Percentiles rank a stretch among this genome's conserved stretches.
phyloP scores from a whole-genome alignment of 2,797 vertebrate genomes.

The Channallabes apus region DNA sequence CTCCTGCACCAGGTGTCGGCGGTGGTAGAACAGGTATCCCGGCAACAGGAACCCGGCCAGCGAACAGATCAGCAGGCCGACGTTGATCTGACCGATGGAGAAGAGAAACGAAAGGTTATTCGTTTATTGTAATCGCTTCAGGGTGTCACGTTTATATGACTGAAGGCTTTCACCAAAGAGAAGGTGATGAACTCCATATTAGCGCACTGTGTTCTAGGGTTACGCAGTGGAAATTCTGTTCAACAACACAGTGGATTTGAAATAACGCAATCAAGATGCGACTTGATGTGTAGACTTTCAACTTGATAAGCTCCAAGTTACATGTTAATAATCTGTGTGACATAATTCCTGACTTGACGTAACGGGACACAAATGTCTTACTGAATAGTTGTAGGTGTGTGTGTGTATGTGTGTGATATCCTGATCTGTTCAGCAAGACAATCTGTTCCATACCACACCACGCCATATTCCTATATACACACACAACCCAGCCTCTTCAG shows the following conservation, averaged over 20 bases:
- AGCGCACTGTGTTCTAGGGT: neutral
- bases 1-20: slow-evolving; percentile 66
- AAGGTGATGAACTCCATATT: neutral
- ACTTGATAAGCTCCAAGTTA: no score
- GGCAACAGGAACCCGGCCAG: slow-evolving; percentile 84
- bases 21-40: slow-evolving; percentile 81
- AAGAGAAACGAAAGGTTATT: slow-evolving; percentile 20
- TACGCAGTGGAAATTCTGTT: neutral
- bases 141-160: neutral
- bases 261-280: no score
- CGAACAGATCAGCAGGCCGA: slow-evolving; percentile 80
- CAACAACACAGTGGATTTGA: no score
- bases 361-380: no score
- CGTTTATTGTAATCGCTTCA: neutral
- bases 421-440: neutral
- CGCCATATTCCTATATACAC: neutral
- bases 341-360: no score
- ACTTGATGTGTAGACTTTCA: no score
- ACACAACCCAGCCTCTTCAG: neutral
- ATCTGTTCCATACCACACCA: neutral
- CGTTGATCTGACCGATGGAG: slow-evolving; percentile 76
- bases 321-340: no score
- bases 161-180: neutral
- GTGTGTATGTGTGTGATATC: neutral
- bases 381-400: no score